Conservation (phyloP, 1,140 invertebrate species). For the Drosophila mojavensis region DNA sequence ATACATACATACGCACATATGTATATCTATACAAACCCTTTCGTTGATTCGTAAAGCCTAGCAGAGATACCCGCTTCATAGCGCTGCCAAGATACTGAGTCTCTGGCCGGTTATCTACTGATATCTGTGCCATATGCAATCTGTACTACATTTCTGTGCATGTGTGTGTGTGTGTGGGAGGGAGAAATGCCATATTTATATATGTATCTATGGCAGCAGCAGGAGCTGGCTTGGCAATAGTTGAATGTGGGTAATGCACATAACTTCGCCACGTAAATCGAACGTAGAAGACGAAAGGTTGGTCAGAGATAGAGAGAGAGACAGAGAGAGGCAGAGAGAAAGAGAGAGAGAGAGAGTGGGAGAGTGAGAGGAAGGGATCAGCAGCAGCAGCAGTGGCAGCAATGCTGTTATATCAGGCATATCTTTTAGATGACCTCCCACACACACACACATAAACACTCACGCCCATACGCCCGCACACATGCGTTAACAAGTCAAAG, state of each 20-base stretch:
- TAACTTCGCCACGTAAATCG: slow-evolving; percentile 45
- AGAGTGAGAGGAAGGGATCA: no score
- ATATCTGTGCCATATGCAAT: slow-evolving; percentile 61
- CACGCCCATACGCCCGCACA: slow-evolving; percentile 2
- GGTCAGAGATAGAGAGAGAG: not conserved
- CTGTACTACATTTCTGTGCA: not conserved
- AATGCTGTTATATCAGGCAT: slow-evolving; percentile 31
- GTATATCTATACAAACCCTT: no score
- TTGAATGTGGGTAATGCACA: slow-evolving; percentile 38
- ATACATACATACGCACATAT: no score
- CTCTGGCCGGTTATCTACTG: slow-evolving; percentile 47
- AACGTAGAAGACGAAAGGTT: slow-evolving; percentile 7
- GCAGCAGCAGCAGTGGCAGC: slow-evolving; percentile 4
- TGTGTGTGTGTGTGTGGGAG: slow-evolving; percentile 5
- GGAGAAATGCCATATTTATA: slow-evolving; percentile 31
- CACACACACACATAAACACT: slow-evolving; percentile 22
- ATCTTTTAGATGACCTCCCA: slow-evolving; percentile 52
- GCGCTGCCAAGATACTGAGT: slow-evolving; percentile 2
- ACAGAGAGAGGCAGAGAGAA: no score
- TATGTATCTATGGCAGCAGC: slow-evolving; percentile 20
- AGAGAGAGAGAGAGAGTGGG: no score
- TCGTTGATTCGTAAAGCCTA: no score
- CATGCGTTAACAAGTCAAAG: slow-evolving; percentile 25
- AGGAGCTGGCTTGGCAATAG: slow-evolving; percentile 15
- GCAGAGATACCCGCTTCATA: slow-evolving; percentile 10